Percentiles rank a stretch among this genome's conserved stretches.
These are phyloP conservation scores for Amiota minor DNA, from an alignment of 2,888 invertebrate species.

Conservation along the genomic window DNA sequence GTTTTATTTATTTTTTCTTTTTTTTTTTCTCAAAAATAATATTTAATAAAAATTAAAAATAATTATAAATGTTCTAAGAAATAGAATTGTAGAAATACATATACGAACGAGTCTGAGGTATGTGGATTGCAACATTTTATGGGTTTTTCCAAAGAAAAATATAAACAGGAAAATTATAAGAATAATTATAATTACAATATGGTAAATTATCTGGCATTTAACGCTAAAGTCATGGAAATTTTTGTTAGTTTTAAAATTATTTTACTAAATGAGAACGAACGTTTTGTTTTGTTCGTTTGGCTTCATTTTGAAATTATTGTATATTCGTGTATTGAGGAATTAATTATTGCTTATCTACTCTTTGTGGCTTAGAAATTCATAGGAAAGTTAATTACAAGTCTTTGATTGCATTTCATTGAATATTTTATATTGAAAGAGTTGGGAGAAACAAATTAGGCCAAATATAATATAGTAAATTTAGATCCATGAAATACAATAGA, in stretches of 20 bases:
- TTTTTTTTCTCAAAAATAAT: no score
- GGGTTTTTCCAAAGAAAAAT: constrained; percentile 10
- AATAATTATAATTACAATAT: neutral
- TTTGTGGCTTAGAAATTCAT: no score
- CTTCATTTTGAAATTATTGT: neutral
- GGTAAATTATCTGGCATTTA: neutral
- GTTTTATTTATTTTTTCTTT: neutral
- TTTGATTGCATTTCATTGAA: neutral
- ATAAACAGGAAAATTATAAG: neutral
- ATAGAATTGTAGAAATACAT: no score
- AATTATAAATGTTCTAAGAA: no score
- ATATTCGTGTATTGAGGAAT: neutral
- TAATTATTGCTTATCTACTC: neutral
- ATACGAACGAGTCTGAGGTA: no score
- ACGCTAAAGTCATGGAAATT: constrained; percentile 2
- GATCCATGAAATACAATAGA: no score
- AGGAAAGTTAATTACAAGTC: neutral
- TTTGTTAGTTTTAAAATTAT: neutral
- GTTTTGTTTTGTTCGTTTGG: neutral
- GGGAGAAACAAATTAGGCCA: neutral
- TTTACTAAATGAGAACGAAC: no score
- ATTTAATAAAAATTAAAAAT: no score
- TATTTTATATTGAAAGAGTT: neutral
- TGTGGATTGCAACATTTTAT: constrained; percentile 14
- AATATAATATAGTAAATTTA: no score